Evolutionary conservation across 2,113 vertebrate genomes (phyloP).

Genomic region (Dascyllus trimaculatus): DNA sequence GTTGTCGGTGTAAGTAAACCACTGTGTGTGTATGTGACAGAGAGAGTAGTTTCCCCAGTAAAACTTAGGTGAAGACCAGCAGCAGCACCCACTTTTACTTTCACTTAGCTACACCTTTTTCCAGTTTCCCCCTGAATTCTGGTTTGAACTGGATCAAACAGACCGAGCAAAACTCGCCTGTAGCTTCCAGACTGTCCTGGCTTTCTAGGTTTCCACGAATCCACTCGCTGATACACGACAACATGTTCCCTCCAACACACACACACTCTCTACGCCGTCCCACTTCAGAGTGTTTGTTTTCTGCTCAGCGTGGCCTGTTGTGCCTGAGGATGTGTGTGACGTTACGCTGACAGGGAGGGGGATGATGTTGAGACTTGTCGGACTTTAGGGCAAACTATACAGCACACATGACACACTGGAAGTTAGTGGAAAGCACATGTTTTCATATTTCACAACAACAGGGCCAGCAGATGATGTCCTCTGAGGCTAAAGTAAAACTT

Average conservation of each 20-base stretch:
- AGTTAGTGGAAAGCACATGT: conserved; percentile 26
- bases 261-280: conserved; percentile 4
- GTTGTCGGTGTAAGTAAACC: conserved; percentile 9
- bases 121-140: conserved; percentile 20
- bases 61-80: conserved; percentile 28
- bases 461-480: neutral
- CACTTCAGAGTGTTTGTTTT: conserved; percentile 58
- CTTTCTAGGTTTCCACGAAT: conserved; percentile 61
- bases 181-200: neutral
- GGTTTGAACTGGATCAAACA: conserved; percentile 39
- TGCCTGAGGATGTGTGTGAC: conserved; percentile 57
- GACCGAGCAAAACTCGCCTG: neutral
- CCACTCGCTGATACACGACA: conserved; percentile 39
- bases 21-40: neutral
- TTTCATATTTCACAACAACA: conserved; percentile 30
- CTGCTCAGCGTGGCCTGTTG: conserved; percentile 20
- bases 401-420: conserved; percentile 30
- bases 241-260: conserved; percentile 32
- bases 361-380: conserved; percentile 66
- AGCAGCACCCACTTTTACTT: conserved; percentile 44
- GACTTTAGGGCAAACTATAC: conserved; percentile 38
- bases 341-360: conserved; percentile 36
- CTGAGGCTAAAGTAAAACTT: neutral
- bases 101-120: conserved; percentile 18
- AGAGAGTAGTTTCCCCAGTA: neutral